phyloP scores from a whole-genome alignment of 2,113 vertebrate species.

The Porphyrio hochstetteri region DNA sequence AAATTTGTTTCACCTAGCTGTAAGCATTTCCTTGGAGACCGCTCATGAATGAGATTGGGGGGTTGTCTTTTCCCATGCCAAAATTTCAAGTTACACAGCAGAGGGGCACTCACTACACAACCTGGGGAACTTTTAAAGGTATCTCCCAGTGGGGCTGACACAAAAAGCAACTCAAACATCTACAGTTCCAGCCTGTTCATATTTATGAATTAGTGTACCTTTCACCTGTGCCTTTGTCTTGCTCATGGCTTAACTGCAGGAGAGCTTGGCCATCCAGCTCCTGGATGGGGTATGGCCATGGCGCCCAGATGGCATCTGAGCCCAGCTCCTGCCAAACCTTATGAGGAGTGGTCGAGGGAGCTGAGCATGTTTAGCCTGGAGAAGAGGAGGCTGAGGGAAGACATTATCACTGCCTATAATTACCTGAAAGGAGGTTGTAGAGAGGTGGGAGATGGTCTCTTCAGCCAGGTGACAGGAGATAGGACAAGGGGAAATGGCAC shows the following conservation, averaged over 20 bases:
- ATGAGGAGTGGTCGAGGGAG: too few species aligned
- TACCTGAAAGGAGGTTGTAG: too few species aligned
- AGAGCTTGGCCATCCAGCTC: not conserved
- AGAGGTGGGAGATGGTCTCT: too few species aligned
- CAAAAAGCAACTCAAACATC: not conserved
- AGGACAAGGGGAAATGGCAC: too few species aligned
- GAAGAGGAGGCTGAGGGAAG: too few species aligned
- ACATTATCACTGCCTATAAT: too few species aligned
- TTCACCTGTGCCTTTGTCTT: not conserved
- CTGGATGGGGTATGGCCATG: rapidly evolving
- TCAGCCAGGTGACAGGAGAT: too few species aligned
- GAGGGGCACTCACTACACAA: not conserved
- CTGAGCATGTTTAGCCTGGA: too few species aligned
- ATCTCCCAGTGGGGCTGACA: not conserved
- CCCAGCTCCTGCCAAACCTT: not conserved
- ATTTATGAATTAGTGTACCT: not conserved
- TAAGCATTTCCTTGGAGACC: not conserved
- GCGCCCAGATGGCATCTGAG: not conserved
- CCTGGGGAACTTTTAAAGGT: not conserved
- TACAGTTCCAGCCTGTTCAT: not conserved
- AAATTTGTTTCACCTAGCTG: conserved; percentile 14
- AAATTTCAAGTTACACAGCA: not conserved
- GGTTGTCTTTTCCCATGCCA: not conserved
- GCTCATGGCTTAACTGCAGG: rapidly evolving
- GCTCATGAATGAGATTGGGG: not conserved